These are phyloP conservation scores for Sander vitreus DNA, from an alignment of 2,113 vertebrate species.

Conservation along the genomic window DNA sequence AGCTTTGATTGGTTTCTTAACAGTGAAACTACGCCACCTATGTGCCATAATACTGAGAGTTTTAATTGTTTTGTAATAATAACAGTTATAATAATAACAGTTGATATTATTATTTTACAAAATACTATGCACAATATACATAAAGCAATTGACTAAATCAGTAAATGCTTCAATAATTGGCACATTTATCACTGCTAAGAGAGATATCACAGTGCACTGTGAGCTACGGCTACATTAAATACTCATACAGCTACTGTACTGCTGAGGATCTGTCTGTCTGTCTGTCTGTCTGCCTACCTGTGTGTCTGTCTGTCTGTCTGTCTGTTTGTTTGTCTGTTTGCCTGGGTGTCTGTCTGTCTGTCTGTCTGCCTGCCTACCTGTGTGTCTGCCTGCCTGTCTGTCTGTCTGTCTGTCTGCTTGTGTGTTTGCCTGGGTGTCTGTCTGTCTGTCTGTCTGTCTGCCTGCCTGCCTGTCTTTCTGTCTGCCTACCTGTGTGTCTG, in stretches of 20 bases:
- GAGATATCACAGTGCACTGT: slow-evolving; percentile 86
- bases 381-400: too few relatives aligned
- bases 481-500: slow-evolving; percentile 4
- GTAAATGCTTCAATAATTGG: slow-evolving; percentile 94
- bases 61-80: slow-evolving; percentile 78
- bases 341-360: too few relatives aligned
- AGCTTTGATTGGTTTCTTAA: slow-evolving; percentile 79
- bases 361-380: too few relatives aligned
- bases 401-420: slow-evolving; percentile 23
- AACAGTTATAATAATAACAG: slow-evolving; percentile 68
- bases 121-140: slow-evolving; percentile 92
- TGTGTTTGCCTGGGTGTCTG: slow-evolving; percentile 9
- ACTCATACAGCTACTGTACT: slow-evolving; percentile 85
- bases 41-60: slow-evolving; percentile 89
- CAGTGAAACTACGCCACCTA: slow-evolving; percentile 86
- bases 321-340: too few relatives aligned
- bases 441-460: too few relatives aligned
- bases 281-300: slow-evolving; percentile 38
- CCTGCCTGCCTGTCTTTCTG: neutral
- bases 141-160: slow-evolving; percentile 89
- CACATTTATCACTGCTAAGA: slow-evolving; percentile 91
- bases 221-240: slow-evolving; percentile 89
- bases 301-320: slow-evolving; percentile 20
- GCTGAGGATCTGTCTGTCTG: slow-evolving; percentile 46
- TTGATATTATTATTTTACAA: slow-evolving; percentile 87